Conservation (phyloP, 2,113 vertebrate genomes). For the Petrocephalus zakoni region DNA sequence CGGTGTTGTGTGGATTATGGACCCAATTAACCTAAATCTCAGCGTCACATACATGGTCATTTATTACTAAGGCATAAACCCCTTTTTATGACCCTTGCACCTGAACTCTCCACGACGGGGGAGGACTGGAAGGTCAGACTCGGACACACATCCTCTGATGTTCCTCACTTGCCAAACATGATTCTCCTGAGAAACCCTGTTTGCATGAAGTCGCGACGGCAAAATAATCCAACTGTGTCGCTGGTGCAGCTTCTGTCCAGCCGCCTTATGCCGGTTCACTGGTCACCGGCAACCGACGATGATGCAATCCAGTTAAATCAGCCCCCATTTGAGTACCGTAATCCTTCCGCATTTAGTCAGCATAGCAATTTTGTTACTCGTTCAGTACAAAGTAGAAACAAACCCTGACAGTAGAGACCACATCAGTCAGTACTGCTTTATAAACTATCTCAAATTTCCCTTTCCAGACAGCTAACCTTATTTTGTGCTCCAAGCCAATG, state of each 20-base stretch:
- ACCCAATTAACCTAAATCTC: neutral
- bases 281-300: neutral
- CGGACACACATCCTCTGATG: neutral
- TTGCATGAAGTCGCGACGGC: neutral
- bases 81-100: neutral
- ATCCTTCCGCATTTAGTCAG: neutral
- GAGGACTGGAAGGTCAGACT: neutral
- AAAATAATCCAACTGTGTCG: neutral
- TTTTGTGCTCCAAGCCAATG: neutral
- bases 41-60: neutral
- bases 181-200: neutral
- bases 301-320: neutral
- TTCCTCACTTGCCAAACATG: neutral
- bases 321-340: neutral
- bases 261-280: neutral
- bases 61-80: neutral
- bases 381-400: neutral
- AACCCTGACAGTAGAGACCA: neutral
- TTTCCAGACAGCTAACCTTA: neutral
- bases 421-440: neutral
- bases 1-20: neutral
- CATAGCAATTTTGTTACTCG: neutral
- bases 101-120: neutral
- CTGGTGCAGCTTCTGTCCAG: neutral
- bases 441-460: neutral